Conservation (phyloP, 2,797 vertebrate genomes). For the Yasuhikotakia modesta region DNA sequence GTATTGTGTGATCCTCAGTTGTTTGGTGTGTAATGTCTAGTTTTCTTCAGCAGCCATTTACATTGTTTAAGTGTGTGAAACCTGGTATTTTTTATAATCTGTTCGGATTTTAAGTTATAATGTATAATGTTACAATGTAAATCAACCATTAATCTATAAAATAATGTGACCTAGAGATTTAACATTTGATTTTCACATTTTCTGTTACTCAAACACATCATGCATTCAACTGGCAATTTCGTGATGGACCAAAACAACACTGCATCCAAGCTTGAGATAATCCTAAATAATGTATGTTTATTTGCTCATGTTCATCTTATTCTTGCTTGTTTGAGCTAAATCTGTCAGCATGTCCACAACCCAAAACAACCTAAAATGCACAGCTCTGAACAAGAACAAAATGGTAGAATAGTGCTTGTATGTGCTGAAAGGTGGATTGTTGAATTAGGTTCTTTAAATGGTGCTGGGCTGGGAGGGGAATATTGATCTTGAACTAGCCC, state of each 20-base stretch:
- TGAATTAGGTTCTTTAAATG: conserved; percentile 99
- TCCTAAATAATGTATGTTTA: neutral
- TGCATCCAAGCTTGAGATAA: neutral
- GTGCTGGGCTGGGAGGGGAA: conserved; percentile 85
- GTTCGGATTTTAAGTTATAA: too few relatives aligned
- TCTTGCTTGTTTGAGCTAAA: neutral
- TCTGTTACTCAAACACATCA: neutral
- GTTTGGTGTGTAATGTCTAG: too few relatives aligned
- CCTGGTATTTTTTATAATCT: too few relatives aligned
- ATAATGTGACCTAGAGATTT: too few relatives aligned
- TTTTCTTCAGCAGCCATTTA: too few relatives aligned
- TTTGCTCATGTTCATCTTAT: neutral
- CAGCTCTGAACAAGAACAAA: conserved; percentile 52
- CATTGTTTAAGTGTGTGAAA: too few relatives aligned
- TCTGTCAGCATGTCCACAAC: neutral
- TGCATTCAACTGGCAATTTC: neutral
- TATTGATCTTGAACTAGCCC: conserved; percentile 96
- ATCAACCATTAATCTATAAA: too few relatives aligned
- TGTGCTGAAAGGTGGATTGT: conserved; percentile 93
- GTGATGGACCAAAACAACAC: neutral
- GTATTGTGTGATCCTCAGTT: too few relatives aligned
- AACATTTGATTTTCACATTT: neutral
- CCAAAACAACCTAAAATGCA: conserved; percentile 13
- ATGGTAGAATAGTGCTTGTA: conserved; percentile 72
- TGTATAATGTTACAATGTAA: too few relatives aligned